phyloP scores from a whole-genome alignment of 1,140 invertebrate genomes.

The Drosophila lini region DNA sequence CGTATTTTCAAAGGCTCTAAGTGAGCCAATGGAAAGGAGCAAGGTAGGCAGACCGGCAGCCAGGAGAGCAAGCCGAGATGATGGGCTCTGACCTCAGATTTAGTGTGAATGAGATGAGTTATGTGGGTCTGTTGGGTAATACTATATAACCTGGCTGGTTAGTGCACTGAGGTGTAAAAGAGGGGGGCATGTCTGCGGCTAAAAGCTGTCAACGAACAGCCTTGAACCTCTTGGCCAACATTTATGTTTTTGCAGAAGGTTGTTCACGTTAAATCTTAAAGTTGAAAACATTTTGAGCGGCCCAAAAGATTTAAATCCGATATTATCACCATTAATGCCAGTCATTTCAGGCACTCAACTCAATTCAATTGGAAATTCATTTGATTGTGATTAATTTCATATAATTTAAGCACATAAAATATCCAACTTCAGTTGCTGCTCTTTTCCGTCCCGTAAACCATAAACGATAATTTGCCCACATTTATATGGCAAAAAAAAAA shows the following conservation, averaged over 20 bases:
- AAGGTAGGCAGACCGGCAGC: background rate
- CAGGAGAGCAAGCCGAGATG: slow-evolving; percentile 19
- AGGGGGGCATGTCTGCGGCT: slow-evolving; percentile 11
- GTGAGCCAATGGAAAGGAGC: slow-evolving; percentile 3
- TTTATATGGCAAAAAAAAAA: slow-evolving; percentile 14
- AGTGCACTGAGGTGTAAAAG: slow-evolving; percentile 21
- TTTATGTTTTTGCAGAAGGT: background rate
- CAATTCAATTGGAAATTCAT: slow-evolving; percentile 35
- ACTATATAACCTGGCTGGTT: slow-evolving; percentile 13
- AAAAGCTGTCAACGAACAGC: slow-evolving; percentile 36
- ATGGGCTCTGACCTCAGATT: slow-evolving; percentile 50
- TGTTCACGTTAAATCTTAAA: slow-evolving; percentile 3
- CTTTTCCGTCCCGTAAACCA: background rate
- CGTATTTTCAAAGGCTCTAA: slow-evolving; percentile 42
- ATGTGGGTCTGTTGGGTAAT: slow-evolving; percentile 21
- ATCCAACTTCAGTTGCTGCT: slow-evolving; percentile 5
- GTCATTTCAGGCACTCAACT: slow-evolving; percentile 15
- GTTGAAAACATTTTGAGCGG: background rate
- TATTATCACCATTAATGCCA: slow-evolving; percentile 22
- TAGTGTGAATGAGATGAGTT: slow-evolving; percentile 39
- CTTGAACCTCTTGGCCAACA: slow-evolving; percentile 33
- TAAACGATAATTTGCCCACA: slow-evolving; percentile 46
- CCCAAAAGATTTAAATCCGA: slow-evolving; percentile 6
- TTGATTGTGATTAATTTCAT: slow-evolving; percentile 48
- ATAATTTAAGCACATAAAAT: slow-evolving; percentile 38